Percentiles rank a stretch among this genome's conserved stretches.
phyloP scores from a whole-genome alignment of 2,888 invertebrate genomes.

The Hydrotaea diabolus region DNA sequence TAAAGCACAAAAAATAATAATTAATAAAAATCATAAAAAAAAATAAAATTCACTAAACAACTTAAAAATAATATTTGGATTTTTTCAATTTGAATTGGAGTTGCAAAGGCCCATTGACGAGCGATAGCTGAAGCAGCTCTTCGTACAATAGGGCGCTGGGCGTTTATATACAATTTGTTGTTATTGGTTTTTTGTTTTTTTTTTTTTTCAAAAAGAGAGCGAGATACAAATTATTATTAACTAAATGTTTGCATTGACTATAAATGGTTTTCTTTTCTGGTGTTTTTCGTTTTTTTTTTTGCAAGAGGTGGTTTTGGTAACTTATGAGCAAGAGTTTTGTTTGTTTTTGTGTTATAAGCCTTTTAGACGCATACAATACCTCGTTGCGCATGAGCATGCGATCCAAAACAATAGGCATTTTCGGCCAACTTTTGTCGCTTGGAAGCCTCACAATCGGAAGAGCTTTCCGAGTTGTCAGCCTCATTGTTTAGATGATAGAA shows the following conservation, averaged over 20 bases:
- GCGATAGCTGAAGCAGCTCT: not conserved
- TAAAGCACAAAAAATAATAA: not conserved
- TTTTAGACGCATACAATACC: constrained; percentile 62
- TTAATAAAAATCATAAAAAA: not conserved
- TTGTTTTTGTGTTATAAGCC: not conserved
- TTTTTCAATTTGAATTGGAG: constrained; percentile 42
- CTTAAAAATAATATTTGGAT: constrained; percentile 64
- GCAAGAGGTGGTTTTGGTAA: constrained; percentile 59
- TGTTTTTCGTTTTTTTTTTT: not conserved
- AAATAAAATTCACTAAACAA: constrained; percentile 52
- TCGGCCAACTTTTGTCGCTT: constrained; percentile 59
- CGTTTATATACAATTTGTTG: constrained; percentile 43
- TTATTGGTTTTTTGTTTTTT: too few relatives aligned
- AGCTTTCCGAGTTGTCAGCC: constrained; percentile 51
- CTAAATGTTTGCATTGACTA: constrained; percentile 62
- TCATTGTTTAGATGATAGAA: constrained; percentile 74
- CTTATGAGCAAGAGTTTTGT: not conserved
- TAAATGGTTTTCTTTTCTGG: constrained; percentile 33
- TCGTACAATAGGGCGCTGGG: not conserved
- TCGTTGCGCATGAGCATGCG: constrained; percentile 56
- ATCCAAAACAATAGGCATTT: constrained; percentile 40
- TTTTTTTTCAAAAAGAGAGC: not conserved
- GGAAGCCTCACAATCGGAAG: constrained; percentile 50
- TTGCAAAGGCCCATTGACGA: not conserved
- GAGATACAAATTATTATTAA: constrained; percentile 26